Evolutionary conservation across 2,113 vertebrate species (phyloP), one percentile per base, ranked within the genome.

Genomic region (Cheilinus undulatus): DNA sequence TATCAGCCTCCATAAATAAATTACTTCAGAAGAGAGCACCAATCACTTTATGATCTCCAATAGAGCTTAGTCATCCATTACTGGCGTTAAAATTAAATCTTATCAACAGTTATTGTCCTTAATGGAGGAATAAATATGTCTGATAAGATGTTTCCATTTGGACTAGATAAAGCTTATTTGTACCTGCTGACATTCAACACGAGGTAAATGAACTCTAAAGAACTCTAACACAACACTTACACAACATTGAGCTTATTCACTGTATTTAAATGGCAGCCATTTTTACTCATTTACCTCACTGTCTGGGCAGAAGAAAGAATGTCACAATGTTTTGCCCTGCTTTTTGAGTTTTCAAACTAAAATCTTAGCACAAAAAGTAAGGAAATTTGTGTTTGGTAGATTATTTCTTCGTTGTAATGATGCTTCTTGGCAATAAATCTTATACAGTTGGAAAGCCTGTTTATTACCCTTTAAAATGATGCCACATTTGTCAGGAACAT

Each of bases 131-230:
- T 42, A 45, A n/a, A n/a, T n/a, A 40, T 51, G 12, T 7, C 1
- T 17, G 70, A 78, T 71, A 64, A 60, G 3, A 3, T 3, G 1
- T 63, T 46, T 61, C n/a, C 27, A 26, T 77, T 11, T 65, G 46
- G 17, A 60, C 15, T 27, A 71, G 70, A 83, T 81, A 71, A 71
- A 69, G 24, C n/a, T 45, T 46, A n/a, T 9, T 0, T 22, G 36
- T 42, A 48, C 8, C 45, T 51, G 40, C 54, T 67, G 69, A 60
- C 59, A 34, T 45, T 62, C 42, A 43, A 64, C 28, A 70, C 57
- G n/a, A 63, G 45, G 14, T 53, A 23, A 76, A 19, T 50, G 17
- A 69, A 52, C 56, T 43, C 5, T 0, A 8, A 13, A 38, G n/a
- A 28, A 53, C 50, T 51, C 15, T 13, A n/a, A n/a, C n/a, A n/a